Conservation (phyloP, 1,140 invertebrate genomes). For the Aphaenogaster ashmeadi region DNA sequence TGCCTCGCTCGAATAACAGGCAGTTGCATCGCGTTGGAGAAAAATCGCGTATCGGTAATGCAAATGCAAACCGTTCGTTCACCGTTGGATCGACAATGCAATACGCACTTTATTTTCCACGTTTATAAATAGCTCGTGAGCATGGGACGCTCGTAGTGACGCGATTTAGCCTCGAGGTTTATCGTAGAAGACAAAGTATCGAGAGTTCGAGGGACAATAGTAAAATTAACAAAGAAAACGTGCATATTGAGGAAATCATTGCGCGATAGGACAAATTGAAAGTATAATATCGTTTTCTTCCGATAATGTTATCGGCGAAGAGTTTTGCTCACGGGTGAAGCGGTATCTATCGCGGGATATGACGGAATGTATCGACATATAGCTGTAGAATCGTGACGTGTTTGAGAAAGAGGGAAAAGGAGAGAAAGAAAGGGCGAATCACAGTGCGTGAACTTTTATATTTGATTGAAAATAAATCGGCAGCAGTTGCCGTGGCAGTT, state of each 20-base stretch:
- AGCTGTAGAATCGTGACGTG: neutral
- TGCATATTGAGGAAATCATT: neutral
- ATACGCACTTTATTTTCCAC: conserved; percentile 85
- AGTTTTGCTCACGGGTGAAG: neutral
- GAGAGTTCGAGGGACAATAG: neutral
- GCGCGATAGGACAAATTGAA: neutral
- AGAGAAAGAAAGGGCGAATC: neutral
- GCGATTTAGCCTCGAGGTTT: neutral
- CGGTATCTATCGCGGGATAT: neutral
- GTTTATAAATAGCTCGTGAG: conserved; percentile 84
- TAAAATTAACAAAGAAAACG: neutral
- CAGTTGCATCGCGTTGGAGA: neutral
- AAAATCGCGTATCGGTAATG: neutral
- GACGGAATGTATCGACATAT: neutral
- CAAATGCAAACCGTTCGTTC: conserved; percentile 76
- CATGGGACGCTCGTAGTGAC: conserved; percentile 40
- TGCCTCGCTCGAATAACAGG: neutral
- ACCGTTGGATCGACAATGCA: conserved; percentile 84
- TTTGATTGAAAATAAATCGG: conserved; percentile 86
- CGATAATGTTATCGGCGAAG: neutral
- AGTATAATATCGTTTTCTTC: neutral
- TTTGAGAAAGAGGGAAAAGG: neutral
- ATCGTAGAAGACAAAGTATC: neutral
- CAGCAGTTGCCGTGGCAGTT: conserved; percentile 82
- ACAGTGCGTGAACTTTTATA: conserved; percentile 55